These are phyloP conservation scores for Diabrotica balteata DNA, from an alignment of 2,888 invertebrate species.

Conservation along the genomic window DNA sequence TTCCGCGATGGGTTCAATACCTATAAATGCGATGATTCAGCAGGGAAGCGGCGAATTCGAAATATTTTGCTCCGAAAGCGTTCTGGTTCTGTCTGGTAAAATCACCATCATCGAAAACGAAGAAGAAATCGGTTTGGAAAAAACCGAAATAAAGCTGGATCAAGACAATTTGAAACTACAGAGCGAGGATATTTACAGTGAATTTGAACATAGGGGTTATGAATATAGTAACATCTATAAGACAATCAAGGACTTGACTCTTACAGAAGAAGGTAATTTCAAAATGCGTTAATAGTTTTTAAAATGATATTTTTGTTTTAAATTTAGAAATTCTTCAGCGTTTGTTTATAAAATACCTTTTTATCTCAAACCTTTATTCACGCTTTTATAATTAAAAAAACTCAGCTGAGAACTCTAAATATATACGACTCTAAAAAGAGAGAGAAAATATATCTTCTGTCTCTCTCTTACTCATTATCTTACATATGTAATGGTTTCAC, in stretches of 20 bases:
- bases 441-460: no score
- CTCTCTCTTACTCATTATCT: no score
- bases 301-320: no score
- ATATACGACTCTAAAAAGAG: no score
- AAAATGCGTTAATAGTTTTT: no score
- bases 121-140: conserved; percentile 63
- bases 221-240: conserved; percentile 57
- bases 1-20: conserved; percentile 56
- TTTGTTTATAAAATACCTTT: no score
- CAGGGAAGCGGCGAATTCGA: conserved; percentile 59
- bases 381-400: no score
- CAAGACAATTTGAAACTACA: conserved; percentile 64
- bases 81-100: conserved; percentile 74
- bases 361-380: no score
- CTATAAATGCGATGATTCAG: conserved; percentile 57
- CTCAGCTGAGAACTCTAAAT: no score
- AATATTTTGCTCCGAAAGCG: conserved; percentile 62
- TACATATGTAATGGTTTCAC: no score
- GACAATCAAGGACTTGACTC: conserved; percentile 48
- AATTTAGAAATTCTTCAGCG: no score
- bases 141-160: conserved; percentile 58
- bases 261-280: conserved; percentile 54
- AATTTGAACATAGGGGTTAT: conserved; percentile 75
- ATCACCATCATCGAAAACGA: conserved; percentile 68
- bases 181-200: conserved; percentile 73